These are phyloP conservation scores for Eulemur rubriventer DNA, from an alignment of 2,797 vertebrate species.

Conservation along the genomic window DNA sequence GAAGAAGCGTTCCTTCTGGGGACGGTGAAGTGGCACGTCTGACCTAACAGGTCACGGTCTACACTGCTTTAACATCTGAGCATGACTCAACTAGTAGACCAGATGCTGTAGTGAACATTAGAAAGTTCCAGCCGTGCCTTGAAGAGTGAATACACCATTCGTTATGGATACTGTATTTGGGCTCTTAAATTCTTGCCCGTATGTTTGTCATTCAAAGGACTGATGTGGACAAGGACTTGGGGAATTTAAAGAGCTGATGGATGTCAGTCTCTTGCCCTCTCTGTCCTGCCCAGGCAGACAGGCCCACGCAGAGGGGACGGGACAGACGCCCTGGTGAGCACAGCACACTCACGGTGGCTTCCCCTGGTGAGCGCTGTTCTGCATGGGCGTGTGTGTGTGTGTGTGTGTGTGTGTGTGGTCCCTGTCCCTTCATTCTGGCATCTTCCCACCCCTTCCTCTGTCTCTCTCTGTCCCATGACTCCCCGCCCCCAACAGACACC, in stretches of 20 bases:
- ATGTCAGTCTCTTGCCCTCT: not conserved
- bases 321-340: not conserved
- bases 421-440: not conserved
- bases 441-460: not conserved
- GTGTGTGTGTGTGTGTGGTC: not conserved
- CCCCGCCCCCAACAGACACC: not conserved
- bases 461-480: not conserved
- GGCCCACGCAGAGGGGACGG: not conserved
- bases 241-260: not conserved
- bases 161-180: not conserved
- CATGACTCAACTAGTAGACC: rapidly evolving
- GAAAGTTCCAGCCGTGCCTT: not conserved
- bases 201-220: not conserved
- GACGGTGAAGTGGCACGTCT: not conserved
- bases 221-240: not conserved
- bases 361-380: not conserved
- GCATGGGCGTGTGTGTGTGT: no score
- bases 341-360: rapidly evolving
- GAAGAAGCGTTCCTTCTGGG: rapidly evolving
- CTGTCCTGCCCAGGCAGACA: no score
- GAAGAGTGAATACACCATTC: rapidly evolving
- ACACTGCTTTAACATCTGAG: rapidly evolving
- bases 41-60: rapidly evolving
- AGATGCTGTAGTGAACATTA: rapidly evolving
- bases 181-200: not conserved